Conservation (phyloP, 2,888 invertebrate genomes). For the Synanthedon tipuliformis region DNA sequence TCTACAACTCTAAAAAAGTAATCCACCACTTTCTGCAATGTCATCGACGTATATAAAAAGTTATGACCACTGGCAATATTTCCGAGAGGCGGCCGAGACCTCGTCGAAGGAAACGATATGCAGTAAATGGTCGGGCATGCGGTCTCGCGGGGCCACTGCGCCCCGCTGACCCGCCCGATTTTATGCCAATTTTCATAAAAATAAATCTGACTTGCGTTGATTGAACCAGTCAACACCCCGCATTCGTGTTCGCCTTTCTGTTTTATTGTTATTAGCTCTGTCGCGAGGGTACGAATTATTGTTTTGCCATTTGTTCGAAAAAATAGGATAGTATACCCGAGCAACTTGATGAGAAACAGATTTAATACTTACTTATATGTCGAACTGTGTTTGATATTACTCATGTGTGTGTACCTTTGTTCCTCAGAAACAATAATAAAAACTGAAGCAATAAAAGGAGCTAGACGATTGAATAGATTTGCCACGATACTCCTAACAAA, state of each 20-base stretch:
- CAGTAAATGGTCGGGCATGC: slow-evolving; percentile 68
- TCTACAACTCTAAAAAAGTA: slow-evolving; percentile 31
- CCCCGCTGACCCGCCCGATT: slow-evolving; percentile 62
- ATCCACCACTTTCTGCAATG: slow-evolving; percentile 62
- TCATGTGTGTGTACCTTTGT: too few species aligned
- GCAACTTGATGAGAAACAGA: slow-evolving; percentile 22
- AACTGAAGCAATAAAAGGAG: slow-evolving; percentile 6
- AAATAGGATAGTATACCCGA: slow-evolving; percentile 34
- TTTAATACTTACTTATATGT: too few species aligned
- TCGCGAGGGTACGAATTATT: slow-evolving; percentile 66
- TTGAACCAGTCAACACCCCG: slow-evolving; percentile 65
- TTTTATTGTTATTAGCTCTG: slow-evolving; percentile 69
- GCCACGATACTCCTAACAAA: slow-evolving; percentile 30
- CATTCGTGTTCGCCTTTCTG: slow-evolving; percentile 62
- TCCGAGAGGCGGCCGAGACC: slow-evolving; percentile 43
- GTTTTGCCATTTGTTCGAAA: slow-evolving; percentile 64
- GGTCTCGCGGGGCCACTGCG: slow-evolving; percentile 62
- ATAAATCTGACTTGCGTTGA: slow-evolving; percentile 68
- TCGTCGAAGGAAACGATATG: slow-evolving; percentile 63
- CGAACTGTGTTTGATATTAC: too few species aligned
- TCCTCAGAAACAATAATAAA: slow-evolving; percentile 3
- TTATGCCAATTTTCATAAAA: slow-evolving; percentile 72
- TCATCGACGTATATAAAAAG: slow-evolving; percentile 70
- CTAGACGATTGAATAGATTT: slow-evolving; percentile 13
- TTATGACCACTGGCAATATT: slow-evolving; percentile 68